phyloP scores from a whole-genome alignment of 2,888 invertebrate genomes.

The Erpobdella octoculata region DNA sequence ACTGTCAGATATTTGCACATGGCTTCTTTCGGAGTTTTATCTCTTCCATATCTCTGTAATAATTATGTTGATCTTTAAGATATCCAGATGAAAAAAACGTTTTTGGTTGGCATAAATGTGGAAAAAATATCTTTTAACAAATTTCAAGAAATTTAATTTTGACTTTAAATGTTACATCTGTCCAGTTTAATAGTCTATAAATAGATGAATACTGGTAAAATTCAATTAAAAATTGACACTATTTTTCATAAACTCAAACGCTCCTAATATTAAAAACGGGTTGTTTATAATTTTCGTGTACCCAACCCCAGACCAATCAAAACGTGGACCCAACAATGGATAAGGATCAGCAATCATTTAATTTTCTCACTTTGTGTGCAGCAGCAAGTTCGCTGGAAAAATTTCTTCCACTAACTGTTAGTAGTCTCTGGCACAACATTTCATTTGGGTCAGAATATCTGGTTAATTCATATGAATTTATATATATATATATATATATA shows the following conservation, averaged over 20 bases:
- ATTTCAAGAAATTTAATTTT: neutral
- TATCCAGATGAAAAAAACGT: neutral
- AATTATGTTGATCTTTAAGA: slow-evolving; percentile 51
- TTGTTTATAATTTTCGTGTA: no score
- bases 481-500: no score
- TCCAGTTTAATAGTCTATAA: no score
- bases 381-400: slow-evolving; percentile 51
- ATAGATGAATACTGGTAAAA: no score
- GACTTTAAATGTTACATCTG: no score
- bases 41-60: slow-evolving; percentile 49
- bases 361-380: slow-evolving; percentile 51
- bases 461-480: slow-evolving; percentile 27
- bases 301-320: no score
- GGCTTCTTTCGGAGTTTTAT: slow-evolving; percentile 30
- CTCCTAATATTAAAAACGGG: no score
- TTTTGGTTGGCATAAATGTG: neutral
- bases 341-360: no score
- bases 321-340: no score
- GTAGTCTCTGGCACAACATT: slow-evolving; percentile 60
- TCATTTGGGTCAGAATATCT: slow-evolving; percentile 78
- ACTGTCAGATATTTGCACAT: slow-evolving; percentile 87
- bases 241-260: no score
- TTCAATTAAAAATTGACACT: no score
- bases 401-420: slow-evolving; percentile 44
- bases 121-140: neutral